Evolutionary conservation across 2,888 invertebrate species (phyloP), one percentile per base, ranked within the genome.

Genomic region (Rhamphomyia laevipes): DNA sequence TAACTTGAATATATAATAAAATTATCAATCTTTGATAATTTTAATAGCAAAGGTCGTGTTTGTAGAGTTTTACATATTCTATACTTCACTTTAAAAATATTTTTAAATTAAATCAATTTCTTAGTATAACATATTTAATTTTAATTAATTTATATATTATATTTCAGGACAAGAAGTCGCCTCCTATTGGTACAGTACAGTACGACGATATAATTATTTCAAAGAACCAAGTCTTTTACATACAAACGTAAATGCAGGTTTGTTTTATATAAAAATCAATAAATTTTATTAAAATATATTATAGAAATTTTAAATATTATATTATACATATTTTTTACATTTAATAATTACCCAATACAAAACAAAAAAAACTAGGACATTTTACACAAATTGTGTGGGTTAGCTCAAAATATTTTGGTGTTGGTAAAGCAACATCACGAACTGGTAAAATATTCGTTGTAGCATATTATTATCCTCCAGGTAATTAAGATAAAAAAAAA

Each of bases 301-400:
- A 21, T 6, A 21, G 6, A 21, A 21, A 27, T 27, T 27, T 27
- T 27, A 7, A 27, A 7, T 27, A 35, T 35, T 35, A 35, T n/a
- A 3, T 13, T 13, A 2, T 13, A 35, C n/a, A 13, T 12, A 35
- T 7, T 35, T 35, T 35, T 10, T 35, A n/a, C n/a, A n/a, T n/a
- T n/a, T n/a, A n/a, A n/a, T n/a, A n/a, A n/a, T n/a, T n/a, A n/a
- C n/a, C n/a, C n/a, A n/a, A n/a, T n/a, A n/a, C n/a, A n/a, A n/a
- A n/a, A n/a, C n/a, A n/a, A n/a, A n/a, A n/a, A n/a, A 17, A 68
- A n/a, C n/a, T n/a, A 86, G 89, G 89, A 51, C 88, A 89, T 67
- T 90, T 90, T 68, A 87, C 88, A 0, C 90, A 90, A 71, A 75
- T 91, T 67, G 85, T 90, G 21, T 91, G 91, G 90, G 78, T 80